Evolutionary conservation across 2,113 vertebrate species (phyloP), one percentile per base, ranked within the genome.

Genomic region (Lophura nycthemera): DNA sequence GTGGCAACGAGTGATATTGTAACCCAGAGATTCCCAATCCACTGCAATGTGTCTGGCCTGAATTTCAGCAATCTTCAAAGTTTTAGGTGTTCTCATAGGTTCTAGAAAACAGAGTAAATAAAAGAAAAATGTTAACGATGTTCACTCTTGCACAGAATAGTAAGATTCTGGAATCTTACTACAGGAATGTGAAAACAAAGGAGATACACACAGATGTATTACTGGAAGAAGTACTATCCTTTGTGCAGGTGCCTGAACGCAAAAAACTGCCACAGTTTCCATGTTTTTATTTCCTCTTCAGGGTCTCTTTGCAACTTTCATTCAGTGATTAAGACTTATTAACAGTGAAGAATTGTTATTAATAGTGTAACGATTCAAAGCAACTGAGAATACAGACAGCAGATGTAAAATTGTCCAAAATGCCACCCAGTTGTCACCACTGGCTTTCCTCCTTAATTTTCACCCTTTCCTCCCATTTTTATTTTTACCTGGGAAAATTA

Each of bases 1-100:
- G 94, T 99, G 99, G 96, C 99, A 99, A 43, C 99, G 99, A 32
- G 99, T 99, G 89, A 99, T 99, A 96, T 99, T 99, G 97, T 99
- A 99, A 61, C 99, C 99, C 95, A 99, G 85, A 14, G 99, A 99
- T 88, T 99, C 99, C 99, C 99, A 99, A 95, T 99, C 99, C 95
- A 99, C 99, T 1, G 99, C 99, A 1, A 99, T 99, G 93, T 98
- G 98, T 73, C 99, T 98, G 27, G 99, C 98, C 83, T 98, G 98
- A 73, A 99, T 99, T 96, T 99, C 99, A 2, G 99, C 99, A 50
- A 99, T 99, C 98, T 99, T 99, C 79, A 99, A 89, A 0, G 98
- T 99, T 97, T 99, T 99, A 0, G 99, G 99, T n/a, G 99, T 99
- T 84, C 99, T 97, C 99, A 99, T 99, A 3, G 99, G 99, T 83